Percentiles rank a stretch among this genome's conserved stretches.
phyloP scores from a whole-genome alignment of 2,797 vertebrate species.

The Tiaroga cobitis region DNA sequence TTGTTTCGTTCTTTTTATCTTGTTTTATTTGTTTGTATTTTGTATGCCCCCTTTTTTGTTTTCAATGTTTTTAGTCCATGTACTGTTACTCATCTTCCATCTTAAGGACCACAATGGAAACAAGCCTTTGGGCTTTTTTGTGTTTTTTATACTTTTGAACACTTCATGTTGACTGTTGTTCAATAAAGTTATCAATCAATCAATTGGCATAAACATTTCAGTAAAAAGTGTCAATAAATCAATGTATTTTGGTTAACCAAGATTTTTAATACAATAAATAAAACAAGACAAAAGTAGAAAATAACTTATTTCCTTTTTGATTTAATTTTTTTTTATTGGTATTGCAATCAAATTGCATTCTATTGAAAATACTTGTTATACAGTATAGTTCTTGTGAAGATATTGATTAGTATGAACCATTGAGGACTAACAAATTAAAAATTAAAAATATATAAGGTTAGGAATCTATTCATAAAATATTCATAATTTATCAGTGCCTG shows the following conservation, averaged over 20 bases:
- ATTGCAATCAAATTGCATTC: neutral
- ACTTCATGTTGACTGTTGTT: no score
- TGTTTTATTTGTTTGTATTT: no score
- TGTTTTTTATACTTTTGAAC: no score
- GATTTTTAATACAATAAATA: neutral
- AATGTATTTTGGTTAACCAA: neutral
- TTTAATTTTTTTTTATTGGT: neutral
- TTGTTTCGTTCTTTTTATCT: no score
- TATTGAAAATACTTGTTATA: neutral
- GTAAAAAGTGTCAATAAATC: neutral
- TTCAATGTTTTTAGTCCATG: no score
- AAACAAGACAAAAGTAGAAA: neutral
- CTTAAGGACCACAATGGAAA: no score
- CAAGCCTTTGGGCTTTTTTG: no score
- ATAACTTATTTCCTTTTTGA: neutral
- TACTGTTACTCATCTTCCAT: no score
- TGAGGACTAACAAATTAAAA: neutral
- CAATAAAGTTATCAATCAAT: no score
- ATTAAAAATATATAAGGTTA: neutral
- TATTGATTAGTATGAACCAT: neutral
- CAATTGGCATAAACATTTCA: neutral
- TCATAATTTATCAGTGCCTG: neutral
- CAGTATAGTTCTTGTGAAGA: neutral
- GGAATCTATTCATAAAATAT: neutral
- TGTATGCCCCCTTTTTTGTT: no score